Evolutionary conservation across 1,140 invertebrate species (phyloP), one percentile per base, ranked within the genome.

Genomic region (Zaprionus inermis): DNA sequence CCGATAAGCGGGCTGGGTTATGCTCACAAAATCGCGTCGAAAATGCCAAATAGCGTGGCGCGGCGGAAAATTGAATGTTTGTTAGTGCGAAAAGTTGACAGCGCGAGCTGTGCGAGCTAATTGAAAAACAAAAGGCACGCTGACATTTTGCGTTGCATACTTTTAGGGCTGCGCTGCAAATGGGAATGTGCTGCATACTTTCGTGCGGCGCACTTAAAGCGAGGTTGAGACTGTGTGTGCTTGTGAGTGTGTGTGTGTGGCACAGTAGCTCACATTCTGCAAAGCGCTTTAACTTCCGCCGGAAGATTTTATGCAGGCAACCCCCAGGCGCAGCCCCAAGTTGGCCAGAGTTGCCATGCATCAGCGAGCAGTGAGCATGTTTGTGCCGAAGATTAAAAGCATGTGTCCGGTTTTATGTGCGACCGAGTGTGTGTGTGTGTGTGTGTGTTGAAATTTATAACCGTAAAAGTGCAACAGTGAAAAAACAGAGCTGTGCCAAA

Each of bases 311-410:
- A 85, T 85, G 82, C 81, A 80, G 24, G 30, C 30, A 32, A 10
- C 30, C 30, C 38, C n/a, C 38, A 7, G 0, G 1, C 5, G 0
- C 38, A 7, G 38, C 38, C 36, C 38, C 2, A 16, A 44, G 38
- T 44, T 44, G n/a, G 38, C 38, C 38, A 44, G 38, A 41, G 69
- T 67, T 71, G 80, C 84, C 84, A 90, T 90, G 84, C 85, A 89
- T 89, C 85, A 81, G 85, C 75, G 85, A 81, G 81, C 81, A 76
- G 85, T 89, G 84, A 90, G 84, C 85, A 90, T 90, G 85, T 89
- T 89, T 89, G 85, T 72, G 75, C 81, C 78, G 81, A 89, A 89
- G 84, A 89, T 89, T 89, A 89, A 89, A 89, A 89, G 85, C 84
- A 89, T 89, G 85, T 89, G 84, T 89, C 84, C 84, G 84, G 85